Conservation (phyloP, 2,888 invertebrate species). For the Nomada hirtipes region DNA sequence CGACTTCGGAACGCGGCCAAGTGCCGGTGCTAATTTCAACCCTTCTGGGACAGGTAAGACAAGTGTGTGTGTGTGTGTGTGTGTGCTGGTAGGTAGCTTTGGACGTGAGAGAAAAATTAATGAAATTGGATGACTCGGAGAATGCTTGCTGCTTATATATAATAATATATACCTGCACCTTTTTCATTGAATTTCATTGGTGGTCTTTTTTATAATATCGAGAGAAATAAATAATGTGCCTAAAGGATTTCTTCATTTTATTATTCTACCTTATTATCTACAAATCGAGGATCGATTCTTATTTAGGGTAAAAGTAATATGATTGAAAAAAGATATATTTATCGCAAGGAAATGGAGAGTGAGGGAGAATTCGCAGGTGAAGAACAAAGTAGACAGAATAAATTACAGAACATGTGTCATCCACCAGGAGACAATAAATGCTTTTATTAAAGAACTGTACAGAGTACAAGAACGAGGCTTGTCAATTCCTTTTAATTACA, state of each 20-base stretch:
- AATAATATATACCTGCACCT: too few relatives aligned
- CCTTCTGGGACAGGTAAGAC: conserved; percentile 20
- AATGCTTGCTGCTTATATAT: too few relatives aligned
- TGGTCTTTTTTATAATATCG: too few relatives aligned
- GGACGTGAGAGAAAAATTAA: neutral
- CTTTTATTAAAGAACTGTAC: conserved; percentile 45
- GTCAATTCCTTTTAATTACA: conserved; percentile 30
- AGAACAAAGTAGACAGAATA: too few relatives aligned
- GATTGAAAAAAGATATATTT: conserved; percentile 1
- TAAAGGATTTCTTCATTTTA: too few relatives aligned
- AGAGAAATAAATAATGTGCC: too few relatives aligned
- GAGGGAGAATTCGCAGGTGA: neutral
- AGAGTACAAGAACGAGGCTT: conserved; percentile 24
- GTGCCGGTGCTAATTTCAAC: conserved; percentile 13
- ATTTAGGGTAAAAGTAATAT: neutral
- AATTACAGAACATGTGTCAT: neutral
- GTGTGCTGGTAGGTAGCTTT: neutral
- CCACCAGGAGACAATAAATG: neutral
- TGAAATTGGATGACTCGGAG: neutral
- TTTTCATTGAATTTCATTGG: too few relatives aligned
- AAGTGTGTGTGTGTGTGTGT: neutral
- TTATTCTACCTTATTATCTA: too few relatives aligned
- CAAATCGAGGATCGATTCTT: too few relatives aligned
- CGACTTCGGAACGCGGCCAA: conserved; percentile 44
- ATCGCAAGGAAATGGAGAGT: neutral